Evolutionary conservation across 2,888 invertebrate genomes (phyloP), one percentile per base, ranked within the genome.

Genomic region (Blastobasis lacticolella): DNA sequence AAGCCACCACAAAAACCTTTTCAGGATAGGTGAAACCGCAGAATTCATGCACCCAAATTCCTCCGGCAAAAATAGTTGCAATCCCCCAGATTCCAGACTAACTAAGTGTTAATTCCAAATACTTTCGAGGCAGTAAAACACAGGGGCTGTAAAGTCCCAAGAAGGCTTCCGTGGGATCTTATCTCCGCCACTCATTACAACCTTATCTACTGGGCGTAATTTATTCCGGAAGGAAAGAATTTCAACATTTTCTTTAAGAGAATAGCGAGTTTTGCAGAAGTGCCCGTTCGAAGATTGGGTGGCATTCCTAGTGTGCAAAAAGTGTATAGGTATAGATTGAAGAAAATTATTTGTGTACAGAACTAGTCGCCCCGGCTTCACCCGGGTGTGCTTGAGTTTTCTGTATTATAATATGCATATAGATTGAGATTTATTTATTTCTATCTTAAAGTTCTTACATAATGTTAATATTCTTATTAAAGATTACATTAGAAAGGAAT

Each of bases 31-130:
- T 47, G 37, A 37, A 10, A 10, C n/a, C 36, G 23, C 41, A 43
- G 38, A 52, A 49, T 46, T 46, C 46, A 52, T 52, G 52, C 42
- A 53, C 9, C 9, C 6, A 49, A 49, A 47, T 53, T 49, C 52
- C 49, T 5, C 4, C 38, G 40, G 37, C 44, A 37, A 49, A 23
- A 53, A 53, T 50, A 50, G 50, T 50, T 50, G n/a, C 37, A 48
- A 53, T 53, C 48, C 49, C 49, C 37, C 23, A 48, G 45, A 45
- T 47, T 50, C 47, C 48, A 10, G 47, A 49, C 45, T 50, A 49
- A 51, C 52, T 45, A 54, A 54, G 54, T 54, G 51, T 51, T 51
- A 51, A 54, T 54, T 54, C 48, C 23, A 48, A 54, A 49, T 51
- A 47, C 54, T 54, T 51, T 9, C 45, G 37, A 40, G 47, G 47